A percentile compares a stretch with the other conserved stretches of the same genome.
These are phyloP conservation scores for Drosophila ustulata DNA, from an alignment of 2,888 invertebrate genomes.

Conservation along the genomic window DNA sequence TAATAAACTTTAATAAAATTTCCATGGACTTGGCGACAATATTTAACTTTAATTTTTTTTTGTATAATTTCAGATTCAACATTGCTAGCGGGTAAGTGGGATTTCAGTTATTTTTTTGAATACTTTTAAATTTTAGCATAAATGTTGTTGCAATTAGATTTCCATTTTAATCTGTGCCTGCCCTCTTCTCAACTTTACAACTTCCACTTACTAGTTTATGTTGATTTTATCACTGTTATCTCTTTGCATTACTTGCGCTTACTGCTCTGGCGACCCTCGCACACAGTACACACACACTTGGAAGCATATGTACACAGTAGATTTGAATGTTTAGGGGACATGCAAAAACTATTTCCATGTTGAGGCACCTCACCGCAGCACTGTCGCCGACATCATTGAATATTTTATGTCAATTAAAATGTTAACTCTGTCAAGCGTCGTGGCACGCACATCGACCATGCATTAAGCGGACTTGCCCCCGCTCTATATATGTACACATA, in stretches of 20 bases:
- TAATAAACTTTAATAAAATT: no score
- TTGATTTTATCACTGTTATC: not conserved
- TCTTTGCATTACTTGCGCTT: not conserved
- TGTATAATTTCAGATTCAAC: no score
- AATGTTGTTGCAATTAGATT: not conserved
- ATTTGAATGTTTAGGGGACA: slow-evolving; percentile 34
- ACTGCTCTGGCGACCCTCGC: slow-evolving; percentile 20
- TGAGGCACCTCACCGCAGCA: slow-evolving; percentile 14
- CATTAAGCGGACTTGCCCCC: slow-evolving; percentile 16
- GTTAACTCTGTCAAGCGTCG: slow-evolving; percentile 76
- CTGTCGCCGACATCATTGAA: slow-evolving; percentile 55
- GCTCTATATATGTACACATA: not conserved
- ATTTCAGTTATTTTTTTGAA: not conserved
- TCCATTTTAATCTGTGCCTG: no score
- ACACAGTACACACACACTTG: not conserved
- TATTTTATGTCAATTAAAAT: slow-evolving; percentile 82
- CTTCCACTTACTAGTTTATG: not conserved
- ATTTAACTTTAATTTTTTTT: no score
- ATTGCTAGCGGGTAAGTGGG: no score
- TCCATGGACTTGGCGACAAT: no score
- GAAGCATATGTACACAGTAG: slow-evolving; percentile 21
- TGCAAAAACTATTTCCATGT: slow-evolving; percentile 77
- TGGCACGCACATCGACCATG: slow-evolving; percentile 58
- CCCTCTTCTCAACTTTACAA: not conserved
- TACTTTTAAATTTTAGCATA: not conserved